These are phyloP conservation scores for Cyclophora albipunctata DNA, from an alignment of 2,888 invertebrate species.

Conservation along the genomic window DNA sequence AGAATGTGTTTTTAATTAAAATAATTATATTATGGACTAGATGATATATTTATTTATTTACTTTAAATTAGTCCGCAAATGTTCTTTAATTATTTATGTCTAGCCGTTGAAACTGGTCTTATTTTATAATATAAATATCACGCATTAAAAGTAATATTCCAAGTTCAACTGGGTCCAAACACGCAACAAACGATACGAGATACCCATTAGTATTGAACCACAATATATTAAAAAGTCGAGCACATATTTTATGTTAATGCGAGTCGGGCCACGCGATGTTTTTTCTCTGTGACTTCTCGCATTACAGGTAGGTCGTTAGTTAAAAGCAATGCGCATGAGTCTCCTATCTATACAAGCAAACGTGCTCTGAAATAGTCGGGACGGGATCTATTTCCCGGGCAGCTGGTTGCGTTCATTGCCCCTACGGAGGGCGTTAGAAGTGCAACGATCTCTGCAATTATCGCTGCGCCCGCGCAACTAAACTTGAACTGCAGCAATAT, in stretches of 20 bases:
- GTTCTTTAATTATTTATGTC: too few species aligned
- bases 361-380: slow-evolving; percentile 70
- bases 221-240: slow-evolving; percentile 15
- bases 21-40: too few species aligned
- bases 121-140: not conserved
- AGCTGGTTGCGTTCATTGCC: slow-evolving; percentile 72
- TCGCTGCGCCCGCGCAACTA: slow-evolving; percentile 52
- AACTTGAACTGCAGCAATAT: slow-evolving; percentile 67
- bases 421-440: slow-evolving; percentile 68
- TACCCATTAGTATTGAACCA: slow-evolving; percentile 12
- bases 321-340: slow-evolving; percentile 39
- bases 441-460: slow-evolving; percentile 70
- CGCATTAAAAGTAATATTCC: slow-evolving; percentile 4
- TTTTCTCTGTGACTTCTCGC: slow-evolving; percentile 38
- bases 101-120: too few species aligned
- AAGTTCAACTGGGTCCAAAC: slow-evolving; percentile 8
- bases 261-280: slow-evolving; percentile 16
- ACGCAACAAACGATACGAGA: slow-evolving; percentile 13
- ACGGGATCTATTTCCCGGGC: slow-evolving; percentile 73
- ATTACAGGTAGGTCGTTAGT: slow-evolving; percentile 54
- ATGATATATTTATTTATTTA: too few species aligned
- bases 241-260: slow-evolving; percentile 21
- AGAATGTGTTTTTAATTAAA: too few species aligned
- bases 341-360: slow-evolving; percentile 41
- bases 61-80: too few species aligned